Conservation (phyloP, 2,888 invertebrate species). For the Margaritifera margaritifera region DNA sequence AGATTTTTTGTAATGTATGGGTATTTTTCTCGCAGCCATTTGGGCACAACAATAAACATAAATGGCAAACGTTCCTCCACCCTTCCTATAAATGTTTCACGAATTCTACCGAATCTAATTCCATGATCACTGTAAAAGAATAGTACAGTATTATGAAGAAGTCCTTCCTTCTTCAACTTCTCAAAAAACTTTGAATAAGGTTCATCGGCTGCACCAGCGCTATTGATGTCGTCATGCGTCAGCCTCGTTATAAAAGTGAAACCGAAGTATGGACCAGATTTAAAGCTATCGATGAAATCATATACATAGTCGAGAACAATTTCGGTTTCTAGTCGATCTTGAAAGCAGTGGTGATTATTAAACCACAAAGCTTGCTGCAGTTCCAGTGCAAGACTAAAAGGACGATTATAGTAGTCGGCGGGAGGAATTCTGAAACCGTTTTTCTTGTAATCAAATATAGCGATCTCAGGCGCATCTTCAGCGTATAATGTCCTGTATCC, state of each 20-base stretch:
- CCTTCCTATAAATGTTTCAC: conserved; percentile 83
- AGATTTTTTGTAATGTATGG: conserved; percentile 80
- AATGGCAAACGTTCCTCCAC: conserved; percentile 91
- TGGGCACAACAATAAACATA: conserved; percentile 82
- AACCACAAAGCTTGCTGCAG: conserved; percentile 58
- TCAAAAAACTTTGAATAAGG: conserved; percentile 78
- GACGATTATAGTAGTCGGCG: conserved; percentile 88
- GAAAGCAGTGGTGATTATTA: conserved; percentile 77
- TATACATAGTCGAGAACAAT: conserved; percentile 77
- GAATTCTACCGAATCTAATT: conserved; percentile 87
- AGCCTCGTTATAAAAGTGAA: conserved; percentile 89
- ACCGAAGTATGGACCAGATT: conserved; percentile 81
- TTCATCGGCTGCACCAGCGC: conserved; percentile 83
- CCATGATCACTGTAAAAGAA: conserved; percentile 88
- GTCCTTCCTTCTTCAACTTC: conserved; percentile 65
- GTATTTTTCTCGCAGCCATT: conserved; percentile 80
- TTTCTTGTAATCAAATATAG: conserved; percentile 86
- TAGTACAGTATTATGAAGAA: conserved; percentile 54
- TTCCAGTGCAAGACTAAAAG: conserved; percentile 80
- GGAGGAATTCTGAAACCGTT: conserved; percentile 84
- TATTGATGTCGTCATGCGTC: conserved; percentile 88
- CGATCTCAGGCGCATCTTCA: conserved; percentile 87
- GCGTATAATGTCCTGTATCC: conserved; percentile 85
- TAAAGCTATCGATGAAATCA: conserved; percentile 77
- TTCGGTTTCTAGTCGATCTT: conserved; percentile 81